Conservation (phyloP, 1,140 invertebrate species). For the Capitella teleta region DNA sequence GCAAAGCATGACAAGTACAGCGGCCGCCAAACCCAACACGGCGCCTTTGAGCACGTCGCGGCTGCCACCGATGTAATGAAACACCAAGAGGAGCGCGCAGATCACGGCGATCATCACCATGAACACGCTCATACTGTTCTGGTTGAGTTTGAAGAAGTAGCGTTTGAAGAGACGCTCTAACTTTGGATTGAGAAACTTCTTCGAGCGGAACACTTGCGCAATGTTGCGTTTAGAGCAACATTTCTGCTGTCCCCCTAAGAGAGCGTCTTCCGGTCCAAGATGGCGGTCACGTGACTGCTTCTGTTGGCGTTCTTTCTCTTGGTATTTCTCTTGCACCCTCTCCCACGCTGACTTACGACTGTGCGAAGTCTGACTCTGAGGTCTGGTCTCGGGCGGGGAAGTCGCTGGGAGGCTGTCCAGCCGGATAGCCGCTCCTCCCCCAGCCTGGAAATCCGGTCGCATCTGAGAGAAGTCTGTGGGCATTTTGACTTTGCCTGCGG, state of each 20-base stretch:
- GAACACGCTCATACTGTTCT: conserved; percentile 74
- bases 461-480: no score
- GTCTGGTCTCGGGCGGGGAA: neutral
- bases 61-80: conserved; percentile 37
- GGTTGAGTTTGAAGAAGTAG: conserved; percentile 85
- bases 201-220: conserved; percentile 20
- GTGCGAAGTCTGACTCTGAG: conserved; percentile 9
- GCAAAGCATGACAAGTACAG: conserved; percentile 53
- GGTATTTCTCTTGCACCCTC: conserved; percentile 21
- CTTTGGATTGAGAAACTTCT: conserved; percentile 25
- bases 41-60: conserved; percentile 14
- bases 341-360: conserved; percentile 29
- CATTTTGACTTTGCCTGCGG: no score
- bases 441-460: no score
- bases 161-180: conserved; percentile 79
- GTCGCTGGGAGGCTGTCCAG: no score
- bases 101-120: conserved; percentile 62
- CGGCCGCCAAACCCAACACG: conserved; percentile 29
- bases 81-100: conserved; percentile 49
- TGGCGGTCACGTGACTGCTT: neutral
- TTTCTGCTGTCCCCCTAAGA: neutral
- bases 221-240: neutral
- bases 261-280: neutral
- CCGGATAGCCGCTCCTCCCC: no score
- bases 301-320: conserved; percentile 4